Conservation (phyloP, 2,888 invertebrate genomes). For the Cheilosia soror region DNA sequence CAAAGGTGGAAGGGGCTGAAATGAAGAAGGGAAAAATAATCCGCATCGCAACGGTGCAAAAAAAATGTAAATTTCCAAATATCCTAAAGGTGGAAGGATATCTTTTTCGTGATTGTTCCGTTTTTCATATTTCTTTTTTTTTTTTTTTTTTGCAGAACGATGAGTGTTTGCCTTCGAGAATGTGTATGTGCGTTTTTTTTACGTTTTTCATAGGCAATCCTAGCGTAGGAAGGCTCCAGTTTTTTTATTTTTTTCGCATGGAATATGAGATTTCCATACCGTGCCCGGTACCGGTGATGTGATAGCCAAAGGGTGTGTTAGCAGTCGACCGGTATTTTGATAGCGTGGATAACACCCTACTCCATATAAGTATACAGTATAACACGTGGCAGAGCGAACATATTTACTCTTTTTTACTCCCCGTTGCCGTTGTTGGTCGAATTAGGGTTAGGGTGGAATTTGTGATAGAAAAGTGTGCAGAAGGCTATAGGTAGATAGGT, state of each 20-base stretch:
- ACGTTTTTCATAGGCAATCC: background rate
- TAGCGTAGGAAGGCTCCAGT: background rate
- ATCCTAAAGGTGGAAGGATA: constrained; percentile 49
- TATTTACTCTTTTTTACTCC: background rate
- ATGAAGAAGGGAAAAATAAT: constrained; percentile 5
- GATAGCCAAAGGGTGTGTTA: background rate
- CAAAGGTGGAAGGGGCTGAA: background rate
- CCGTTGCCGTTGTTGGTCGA: background rate
- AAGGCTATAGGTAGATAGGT: background rate
- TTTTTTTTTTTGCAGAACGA: background rate
- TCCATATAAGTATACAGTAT: background rate
- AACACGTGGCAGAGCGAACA: background rate
- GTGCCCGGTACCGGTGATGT: background rate
- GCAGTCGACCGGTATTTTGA: background rate
- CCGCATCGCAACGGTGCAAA: constrained; percentile 33
- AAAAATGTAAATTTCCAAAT: constrained; percentile 39
- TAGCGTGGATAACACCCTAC: background rate
- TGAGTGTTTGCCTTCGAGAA: background rate
- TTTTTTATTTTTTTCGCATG: background rate
- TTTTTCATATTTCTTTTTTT: background rate
- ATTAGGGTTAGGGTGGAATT: background rate
- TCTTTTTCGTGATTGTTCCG: background rate
- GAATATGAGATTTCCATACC: background rate
- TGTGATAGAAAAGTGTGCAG: background rate
- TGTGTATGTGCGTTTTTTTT: background rate